A percentile compares a stretch with the other conserved stretches of the same genome.
These are phyloP conservation scores for Varanus komodoensis DNA, from an alignment of 2,113 vertebrate species.

Conservation along the genomic window DNA sequence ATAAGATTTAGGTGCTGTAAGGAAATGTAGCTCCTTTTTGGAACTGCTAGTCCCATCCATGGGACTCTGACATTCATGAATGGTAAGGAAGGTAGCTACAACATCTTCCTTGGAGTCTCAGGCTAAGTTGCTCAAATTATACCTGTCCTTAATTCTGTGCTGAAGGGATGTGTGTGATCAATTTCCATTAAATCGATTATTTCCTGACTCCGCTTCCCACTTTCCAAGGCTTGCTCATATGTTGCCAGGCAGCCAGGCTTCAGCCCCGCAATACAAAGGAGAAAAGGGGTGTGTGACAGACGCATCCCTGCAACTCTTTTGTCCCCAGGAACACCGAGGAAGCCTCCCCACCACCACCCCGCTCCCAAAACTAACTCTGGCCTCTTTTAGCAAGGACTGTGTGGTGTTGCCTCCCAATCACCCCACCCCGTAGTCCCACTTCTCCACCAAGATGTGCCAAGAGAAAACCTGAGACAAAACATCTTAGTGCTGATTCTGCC, in stretches of 20 bases:
- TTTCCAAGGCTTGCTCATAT: not conserved
- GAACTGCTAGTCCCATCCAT: not conserved
- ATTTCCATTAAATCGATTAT: not conserved
- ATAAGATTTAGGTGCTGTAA: not conserved
- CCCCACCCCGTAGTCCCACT: not conserved
- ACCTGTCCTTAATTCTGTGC: not conserved
- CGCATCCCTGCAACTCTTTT: not conserved
- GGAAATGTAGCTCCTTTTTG: not conserved
- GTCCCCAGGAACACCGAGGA: not conserved
- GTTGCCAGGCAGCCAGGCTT: not conserved
- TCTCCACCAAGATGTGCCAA: not conserved
- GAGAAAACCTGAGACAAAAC: not conserved
- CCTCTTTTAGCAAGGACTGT: not conserved
- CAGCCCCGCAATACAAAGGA: not conserved
- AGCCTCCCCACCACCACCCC: not conserved
- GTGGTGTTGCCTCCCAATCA: not conserved
- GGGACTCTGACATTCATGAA: not conserved
- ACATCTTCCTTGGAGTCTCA: not conserved
- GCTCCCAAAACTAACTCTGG: not conserved
- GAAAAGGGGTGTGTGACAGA: not conserved
- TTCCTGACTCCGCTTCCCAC: not conserved
- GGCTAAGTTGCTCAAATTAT: not conserved
- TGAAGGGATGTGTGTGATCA: not conserved
- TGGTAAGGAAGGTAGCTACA: not conserved
- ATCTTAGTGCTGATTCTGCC: too few relatives aligned